These are phyloP conservation scores for Cactoblastis cactorum DNA, from an alignment of 2,888 invertebrate species.

Conservation along the genomic window DNA sequence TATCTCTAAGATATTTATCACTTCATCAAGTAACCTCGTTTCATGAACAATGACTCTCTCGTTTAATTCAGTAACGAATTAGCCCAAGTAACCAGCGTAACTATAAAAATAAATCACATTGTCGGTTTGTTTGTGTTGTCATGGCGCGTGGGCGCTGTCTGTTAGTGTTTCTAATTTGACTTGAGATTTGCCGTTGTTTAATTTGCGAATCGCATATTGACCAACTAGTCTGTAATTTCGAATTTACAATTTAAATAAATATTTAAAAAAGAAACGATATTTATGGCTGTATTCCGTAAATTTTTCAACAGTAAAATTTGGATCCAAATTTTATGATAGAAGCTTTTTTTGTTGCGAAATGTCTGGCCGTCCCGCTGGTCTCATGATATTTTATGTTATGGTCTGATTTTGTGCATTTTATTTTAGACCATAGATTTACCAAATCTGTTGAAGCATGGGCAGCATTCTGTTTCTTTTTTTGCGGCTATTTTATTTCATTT, in stretches of 20 bases:
- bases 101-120: slow-evolving; percentile 31
- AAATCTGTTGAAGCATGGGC: too few relatives aligned
- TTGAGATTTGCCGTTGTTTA: not conserved
- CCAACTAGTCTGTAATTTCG: not conserved
- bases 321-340: too few relatives aligned
- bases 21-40: slow-evolving; percentile 20
- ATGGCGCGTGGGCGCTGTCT: slow-evolving; percentile 36
- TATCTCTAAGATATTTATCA: slow-evolving; percentile 4
- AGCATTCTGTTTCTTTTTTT: too few relatives aligned
- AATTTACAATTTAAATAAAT: not conserved
- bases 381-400: too few relatives aligned
- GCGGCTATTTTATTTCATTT: too few relatives aligned
- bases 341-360: too few relatives aligned
- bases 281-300: too few relatives aligned
- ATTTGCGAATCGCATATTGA: not conserved
- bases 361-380: too few relatives aligned
- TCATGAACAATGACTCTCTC: slow-evolving; percentile 13
- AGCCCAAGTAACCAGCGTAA: slow-evolving; percentile 7
- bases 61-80: slow-evolving; percentile 9
- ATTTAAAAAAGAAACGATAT: too few relatives aligned
- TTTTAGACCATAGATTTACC: too few relatives aligned
- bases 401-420: too few relatives aligned
- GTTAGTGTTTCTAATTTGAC: slow-evolving; percentile 25
- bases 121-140: slow-evolving; percentile 35
- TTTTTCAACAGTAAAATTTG: too few relatives aligned